Base-by-base conservation (phyloP, 2,113 vertebrate genomes). In the Neogale vison region DNA sequence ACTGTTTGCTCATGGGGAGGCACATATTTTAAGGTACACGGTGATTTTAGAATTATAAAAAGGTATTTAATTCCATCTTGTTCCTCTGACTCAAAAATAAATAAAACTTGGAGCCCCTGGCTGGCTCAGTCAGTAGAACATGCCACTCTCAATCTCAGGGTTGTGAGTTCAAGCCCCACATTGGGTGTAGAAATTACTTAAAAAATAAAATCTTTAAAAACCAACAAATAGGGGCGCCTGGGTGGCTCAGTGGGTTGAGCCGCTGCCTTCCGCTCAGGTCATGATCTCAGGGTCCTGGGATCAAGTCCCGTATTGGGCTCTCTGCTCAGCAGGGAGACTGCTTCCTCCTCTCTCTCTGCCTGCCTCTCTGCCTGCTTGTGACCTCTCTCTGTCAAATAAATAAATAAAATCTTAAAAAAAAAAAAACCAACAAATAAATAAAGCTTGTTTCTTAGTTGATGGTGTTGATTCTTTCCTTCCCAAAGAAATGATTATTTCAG, bases 31-130 rank as follows among this genome's bases (percentile, higher is more conserved):
- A 81, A 95, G 87, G 31, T 31, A 79, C 23, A 59, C n/a, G 4
- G 65, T 69, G n/a, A 72, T 96, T 95, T 90, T 86, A 82, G 69
- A 90, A 95, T 81, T 84, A 86, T 23, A 67, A 90, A 71, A 69
- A 84, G 13, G 6, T 50, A 85, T 85, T 90, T 67, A 63, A 96
- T 80, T 90, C 47, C 34, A 82, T 92, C 50, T 45, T 93, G 21
- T 90, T 71, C 26, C 31, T 90, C 47, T 65, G 34, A 82, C 63
- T 65, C 31, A 74, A 82, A 97, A 82, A 47, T 69, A 86, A 85
- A 55, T 74, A 80, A 95, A 36, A 29, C 42, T 47, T 45, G 24
- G 74, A 26, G 42, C 15, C 0, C 42, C 26, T 17, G 26, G 14
- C 26, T 31, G 74, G 14, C 42, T 77, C 42, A 47, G 74, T 77